Evolutionary conservation across 2,113 vertebrate species (phyloP).

Genomic region (Coreoperca whiteheadi): DNA sequence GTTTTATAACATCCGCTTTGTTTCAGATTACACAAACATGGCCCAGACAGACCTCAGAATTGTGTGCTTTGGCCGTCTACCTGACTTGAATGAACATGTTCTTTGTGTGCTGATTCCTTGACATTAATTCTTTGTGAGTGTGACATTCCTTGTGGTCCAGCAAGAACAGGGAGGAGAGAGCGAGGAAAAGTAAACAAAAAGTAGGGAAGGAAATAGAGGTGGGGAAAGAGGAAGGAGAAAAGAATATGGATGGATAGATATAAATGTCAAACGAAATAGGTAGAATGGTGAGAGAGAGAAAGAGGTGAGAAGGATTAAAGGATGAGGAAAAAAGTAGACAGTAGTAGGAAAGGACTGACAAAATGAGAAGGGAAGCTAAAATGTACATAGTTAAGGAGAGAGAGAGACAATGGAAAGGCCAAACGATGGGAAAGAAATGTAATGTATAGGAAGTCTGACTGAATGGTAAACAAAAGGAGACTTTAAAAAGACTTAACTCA

Average conservation of each 20-base stretch:
- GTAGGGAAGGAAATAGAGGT: not conserved
- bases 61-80: constrained; percentile 38
- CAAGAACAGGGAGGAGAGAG: constrained; percentile 45
- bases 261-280: constrained; percentile 19
- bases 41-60: constrained; percentile 36
- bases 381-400: not conserved
- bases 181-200: constrained; percentile 50
- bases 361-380: not conserved
- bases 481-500: not conserved
- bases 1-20: constrained; percentile 41
- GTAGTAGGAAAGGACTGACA: not conserved
- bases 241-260: constrained; percentile 24
- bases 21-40: constrained; percentile 54
- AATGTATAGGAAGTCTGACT: constrained; percentile 26
- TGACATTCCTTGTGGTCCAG: constrained; percentile 71
- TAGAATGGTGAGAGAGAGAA: not conserved
- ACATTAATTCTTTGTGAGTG: constrained; percentile 76
- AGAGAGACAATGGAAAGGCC: not conserved
- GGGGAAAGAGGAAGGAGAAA: constrained; percentile 19
- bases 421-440: constrained; percentile 9
- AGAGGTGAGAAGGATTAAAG: not conserved
- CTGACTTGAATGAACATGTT: constrained; percentile 70
- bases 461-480: constrained; percentile 27
- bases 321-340: not conserved
- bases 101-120: constrained; percentile 58